Conservation (phyloP, 2,113 vertebrate genomes). For the Leptobrachium leishanense region DNA sequence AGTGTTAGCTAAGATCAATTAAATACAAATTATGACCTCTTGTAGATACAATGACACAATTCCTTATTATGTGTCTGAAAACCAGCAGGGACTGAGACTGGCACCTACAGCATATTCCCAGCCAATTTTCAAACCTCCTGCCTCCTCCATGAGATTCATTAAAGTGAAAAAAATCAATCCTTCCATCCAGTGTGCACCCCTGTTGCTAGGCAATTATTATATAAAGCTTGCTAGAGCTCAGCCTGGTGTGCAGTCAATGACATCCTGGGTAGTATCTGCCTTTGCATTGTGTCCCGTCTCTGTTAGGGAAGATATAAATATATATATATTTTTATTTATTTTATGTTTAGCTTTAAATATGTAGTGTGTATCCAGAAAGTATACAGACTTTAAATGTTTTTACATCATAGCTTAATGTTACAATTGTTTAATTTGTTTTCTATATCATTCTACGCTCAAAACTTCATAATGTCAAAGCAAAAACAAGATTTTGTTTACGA, state of each 20-base stretch:
- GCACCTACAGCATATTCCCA: constrained; percentile 32
- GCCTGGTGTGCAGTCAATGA: constrained; percentile 24
- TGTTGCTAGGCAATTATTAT: constrained; percentile 49
- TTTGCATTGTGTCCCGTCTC: constrained; percentile 34
- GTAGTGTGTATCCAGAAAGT: too few relatives aligned
- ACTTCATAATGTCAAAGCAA: too few relatives aligned
- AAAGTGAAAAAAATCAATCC: constrained; percentile 44
- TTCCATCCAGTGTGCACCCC: constrained; percentile 25
- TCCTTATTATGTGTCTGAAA: constrained; percentile 21
- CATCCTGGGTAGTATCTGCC: constrained; percentile 33
- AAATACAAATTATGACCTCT: not conserved
- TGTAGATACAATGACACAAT: not conserved
- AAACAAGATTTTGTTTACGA: too few relatives aligned
- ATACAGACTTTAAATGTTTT: too few relatives aligned
- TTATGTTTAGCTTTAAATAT: too few relatives aligned
- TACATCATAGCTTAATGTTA: too few relatives aligned
- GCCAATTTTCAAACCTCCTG: constrained; percentile 39
- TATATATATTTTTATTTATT: too few relatives aligned
- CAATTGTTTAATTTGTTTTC: too few relatives aligned
- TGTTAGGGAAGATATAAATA: not conserved
- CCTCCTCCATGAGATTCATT: constrained; percentile 42
- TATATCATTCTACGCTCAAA: too few relatives aligned
- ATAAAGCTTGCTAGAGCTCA: constrained; percentile 41
- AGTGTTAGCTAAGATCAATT: not conserved
- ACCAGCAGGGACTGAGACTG: constrained; percentile 20